Conservation (phyloP, 35 echinoderm and acorn worm genomes). For the Apostichopus californicus region DNA sequence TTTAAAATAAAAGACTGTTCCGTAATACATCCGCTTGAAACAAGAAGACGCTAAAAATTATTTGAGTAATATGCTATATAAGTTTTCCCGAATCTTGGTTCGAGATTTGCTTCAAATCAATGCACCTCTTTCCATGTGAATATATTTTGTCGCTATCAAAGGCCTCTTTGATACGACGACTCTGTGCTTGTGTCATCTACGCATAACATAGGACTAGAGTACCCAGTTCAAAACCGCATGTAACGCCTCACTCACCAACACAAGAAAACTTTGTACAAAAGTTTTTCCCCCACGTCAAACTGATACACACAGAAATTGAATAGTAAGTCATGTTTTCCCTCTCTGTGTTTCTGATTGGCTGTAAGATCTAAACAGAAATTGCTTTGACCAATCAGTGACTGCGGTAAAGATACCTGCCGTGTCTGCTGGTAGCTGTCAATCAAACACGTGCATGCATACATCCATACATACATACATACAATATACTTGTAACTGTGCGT, state of each 20-base stretch:
- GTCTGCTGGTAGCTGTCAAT: conserved; percentile 51
- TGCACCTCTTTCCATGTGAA: neutral
- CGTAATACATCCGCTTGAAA: too few species aligned
- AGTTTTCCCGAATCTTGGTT: neutral
- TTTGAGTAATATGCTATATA: neutral
- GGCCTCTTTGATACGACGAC: neutral
- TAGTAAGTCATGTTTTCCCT: conserved; percentile 16
- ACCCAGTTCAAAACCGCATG: conserved; percentile 17
- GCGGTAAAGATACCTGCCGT: conserved; percentile 1
- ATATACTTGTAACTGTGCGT: too few species aligned
- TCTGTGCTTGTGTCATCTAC: too few species aligned
- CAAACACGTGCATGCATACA: conserved; percentile 10
- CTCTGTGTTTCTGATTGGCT: conserved; percentile 30
- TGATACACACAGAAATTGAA: conserved; percentile 4
- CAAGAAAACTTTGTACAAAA: conserved; percentile 39
- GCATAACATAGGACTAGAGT: neutral
- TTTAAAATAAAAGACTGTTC: too few species aligned
- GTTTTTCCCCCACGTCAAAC: neutral
- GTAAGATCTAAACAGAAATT: neutral
- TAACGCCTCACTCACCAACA: conserved; percentile 31
- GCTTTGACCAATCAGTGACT: conserved; percentile 19
- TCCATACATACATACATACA: too few species aligned
- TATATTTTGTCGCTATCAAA: too few species aligned
- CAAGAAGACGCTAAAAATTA: too few species aligned
- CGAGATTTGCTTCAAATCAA: neutral